Evolutionary conservation across 2,888 invertebrate species (phyloP).

Genomic region (Drosophila phalerata): DNA sequence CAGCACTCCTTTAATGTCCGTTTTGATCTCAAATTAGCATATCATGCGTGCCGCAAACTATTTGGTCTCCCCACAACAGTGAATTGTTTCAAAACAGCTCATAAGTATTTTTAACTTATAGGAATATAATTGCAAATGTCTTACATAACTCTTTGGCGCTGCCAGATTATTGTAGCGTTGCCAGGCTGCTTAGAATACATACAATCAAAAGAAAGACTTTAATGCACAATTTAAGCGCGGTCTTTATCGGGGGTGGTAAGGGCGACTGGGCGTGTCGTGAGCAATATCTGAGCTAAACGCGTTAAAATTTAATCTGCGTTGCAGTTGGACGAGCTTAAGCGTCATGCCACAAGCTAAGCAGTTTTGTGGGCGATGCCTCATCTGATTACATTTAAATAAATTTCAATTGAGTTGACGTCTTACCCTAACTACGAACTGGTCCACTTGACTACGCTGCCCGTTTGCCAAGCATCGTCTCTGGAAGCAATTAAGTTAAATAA

Average conservation of each 20-base stretch:
- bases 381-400: conserved; percentile 78
- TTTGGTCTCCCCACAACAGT: conserved; percentile 16
- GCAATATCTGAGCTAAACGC: conserved; percentile 25
- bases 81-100: too few relatives aligned
- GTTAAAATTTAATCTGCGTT: conserved; percentile 42
- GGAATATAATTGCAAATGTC: too few relatives aligned
- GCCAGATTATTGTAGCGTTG: neutral
- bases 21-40: conserved; percentile 48
- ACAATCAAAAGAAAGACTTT: conserved; percentile 27
- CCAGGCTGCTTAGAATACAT: neutral
- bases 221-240: conserved; percentile 42
- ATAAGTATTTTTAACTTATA: too few relatives aligned
- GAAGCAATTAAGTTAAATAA: conserved; percentile 55
- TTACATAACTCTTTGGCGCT: neutral
- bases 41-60: conserved; percentile 22
- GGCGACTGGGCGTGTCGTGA: conserved; percentile 4
- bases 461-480: conserved; percentile 21
- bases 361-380: conserved; percentile 56
- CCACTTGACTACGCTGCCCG: conserved; percentile 33
- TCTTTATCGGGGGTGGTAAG: neutral
- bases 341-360: conserved; percentile 29
- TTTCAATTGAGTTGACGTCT: conserved; percentile 74
- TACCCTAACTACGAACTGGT: conserved; percentile 51
- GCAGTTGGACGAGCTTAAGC: conserved; percentile 14
- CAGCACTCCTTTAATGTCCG: neutral